Conservation (phyloP, 2,113 vertebrate genomes). For the Menura novaehollandiae region DNA sequence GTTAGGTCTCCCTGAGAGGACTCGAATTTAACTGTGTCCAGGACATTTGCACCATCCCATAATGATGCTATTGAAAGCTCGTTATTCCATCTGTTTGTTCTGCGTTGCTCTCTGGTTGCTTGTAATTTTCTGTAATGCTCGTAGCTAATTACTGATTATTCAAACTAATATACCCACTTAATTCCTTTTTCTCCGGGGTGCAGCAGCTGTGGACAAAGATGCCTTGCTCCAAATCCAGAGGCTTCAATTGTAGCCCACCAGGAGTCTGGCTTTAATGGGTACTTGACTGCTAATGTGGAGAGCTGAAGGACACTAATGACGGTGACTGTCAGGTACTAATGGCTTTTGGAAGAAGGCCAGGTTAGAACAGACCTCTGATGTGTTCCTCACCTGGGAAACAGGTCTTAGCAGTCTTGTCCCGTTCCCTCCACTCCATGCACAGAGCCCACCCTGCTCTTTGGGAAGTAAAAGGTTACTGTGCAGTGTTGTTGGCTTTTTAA, state of each 20-base stretch:
- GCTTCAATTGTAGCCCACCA: background rate
- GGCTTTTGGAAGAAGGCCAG: background rate
- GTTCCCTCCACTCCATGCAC: background rate
- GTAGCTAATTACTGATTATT: background rate
- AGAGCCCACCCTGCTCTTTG: background rate
- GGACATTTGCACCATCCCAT: background rate
- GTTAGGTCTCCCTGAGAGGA: background rate
- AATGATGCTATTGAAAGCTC: conserved; percentile 10
- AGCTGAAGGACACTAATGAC: background rate
- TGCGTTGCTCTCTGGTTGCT: background rate
- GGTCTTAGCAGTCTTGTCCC: background rate
- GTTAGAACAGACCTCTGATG: background rate
- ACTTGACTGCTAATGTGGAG: background rate
- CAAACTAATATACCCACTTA: background rate
- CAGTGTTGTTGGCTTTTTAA: background rate
- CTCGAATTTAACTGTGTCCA: background rate
- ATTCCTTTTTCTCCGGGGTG: background rate
- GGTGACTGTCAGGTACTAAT: background rate
- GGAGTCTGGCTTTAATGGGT: background rate
- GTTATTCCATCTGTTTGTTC: background rate
- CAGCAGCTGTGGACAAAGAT: background rate
- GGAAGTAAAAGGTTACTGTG: background rate
- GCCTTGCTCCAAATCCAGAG: background rate
- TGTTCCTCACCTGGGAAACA: background rate
- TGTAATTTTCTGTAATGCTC: background rate